Conservation (phyloP, 2,797 vertebrate genomes). For the Sitta carolinensis region DNA sequence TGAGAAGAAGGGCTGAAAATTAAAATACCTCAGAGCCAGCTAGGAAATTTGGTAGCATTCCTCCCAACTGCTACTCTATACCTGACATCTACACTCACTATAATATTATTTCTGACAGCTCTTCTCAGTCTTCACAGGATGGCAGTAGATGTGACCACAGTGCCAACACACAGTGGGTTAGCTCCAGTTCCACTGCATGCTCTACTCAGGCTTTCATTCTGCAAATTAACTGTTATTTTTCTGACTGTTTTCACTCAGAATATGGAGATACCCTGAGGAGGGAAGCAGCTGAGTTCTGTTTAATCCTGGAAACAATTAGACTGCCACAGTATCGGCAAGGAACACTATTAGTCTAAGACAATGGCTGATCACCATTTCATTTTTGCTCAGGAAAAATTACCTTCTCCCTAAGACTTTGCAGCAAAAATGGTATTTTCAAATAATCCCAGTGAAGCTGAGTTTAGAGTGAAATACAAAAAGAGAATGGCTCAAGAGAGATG, state of each 20-base stretch:
- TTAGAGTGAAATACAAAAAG: neutral
- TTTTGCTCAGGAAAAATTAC: neutral
- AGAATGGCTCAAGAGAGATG: neutral
- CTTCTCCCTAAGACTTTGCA: neutral
- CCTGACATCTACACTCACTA: rapidly evolving
- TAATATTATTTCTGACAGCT: neutral
- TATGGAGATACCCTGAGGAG: neutral
- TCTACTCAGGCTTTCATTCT: neutral
- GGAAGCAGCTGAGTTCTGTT: neutral
- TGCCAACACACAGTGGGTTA: neutral
- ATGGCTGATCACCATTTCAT: neutral
- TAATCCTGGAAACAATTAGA: neutral
- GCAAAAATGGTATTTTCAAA: neutral
- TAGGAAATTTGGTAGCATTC: neutral
- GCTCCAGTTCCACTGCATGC: neutral
- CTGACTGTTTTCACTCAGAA: neutral
- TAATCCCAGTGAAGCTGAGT: neutral
- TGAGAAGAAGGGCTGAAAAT: neutral
- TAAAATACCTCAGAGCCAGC: neutral
- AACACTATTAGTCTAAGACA: neutral
- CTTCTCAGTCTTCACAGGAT: neutral
- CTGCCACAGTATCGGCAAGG: neutral
- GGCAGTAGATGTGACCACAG: neutral
- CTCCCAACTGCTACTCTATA: neutral
- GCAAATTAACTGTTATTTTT: neutral